A percentile compares a stretch with the other conserved stretches of the same genome.
Evolutionary conservation across 1,140 invertebrate species (phyloP).

Genomic region (Ylistrum balloti): DNA sequence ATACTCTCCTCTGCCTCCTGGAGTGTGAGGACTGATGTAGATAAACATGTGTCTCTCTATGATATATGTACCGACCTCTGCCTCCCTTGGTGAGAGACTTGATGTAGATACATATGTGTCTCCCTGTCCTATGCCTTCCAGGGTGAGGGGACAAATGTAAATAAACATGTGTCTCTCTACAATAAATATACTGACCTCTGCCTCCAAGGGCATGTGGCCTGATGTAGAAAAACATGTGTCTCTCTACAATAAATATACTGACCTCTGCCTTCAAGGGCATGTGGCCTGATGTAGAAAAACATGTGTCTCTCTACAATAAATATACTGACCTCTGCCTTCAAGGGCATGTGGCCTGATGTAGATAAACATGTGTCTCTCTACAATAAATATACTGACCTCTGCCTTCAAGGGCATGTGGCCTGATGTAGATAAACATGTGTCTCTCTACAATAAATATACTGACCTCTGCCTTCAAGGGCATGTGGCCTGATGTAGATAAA

Average conservation of each 20-base stretch:
- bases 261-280: conserved; percentile 81
- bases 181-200: no score
- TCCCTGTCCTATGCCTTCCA: no score
- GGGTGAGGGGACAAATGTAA: no score
- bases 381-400: conserved; percentile 74
- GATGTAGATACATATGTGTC: no score
- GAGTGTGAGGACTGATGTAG: no score
- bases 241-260: conserved; percentile 61
- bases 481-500: conserved; percentile 81
- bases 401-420: conserved; percentile 78
- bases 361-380: conserved; percentile 80
- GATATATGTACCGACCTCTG: no score
- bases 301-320: conserved; percentile 74
- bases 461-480: conserved; percentile 80
- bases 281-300: conserved; percentile 81
- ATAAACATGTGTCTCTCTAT: no score
- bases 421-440: conserved; percentile 81
- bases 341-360: conserved; percentile 79
- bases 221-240: conserved; percentile 81
- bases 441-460: conserved; percentile 63
- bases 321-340: conserved; percentile 79
- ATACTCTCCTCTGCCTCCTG: no score
- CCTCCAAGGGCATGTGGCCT: conserved; percentile 78
- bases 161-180: no score
- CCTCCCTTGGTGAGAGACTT: no score